Evolutionary conservation across 92 coral and sea anemone genomes (phyloP).

Genomic region (Palythoa grandiflora): DNA sequence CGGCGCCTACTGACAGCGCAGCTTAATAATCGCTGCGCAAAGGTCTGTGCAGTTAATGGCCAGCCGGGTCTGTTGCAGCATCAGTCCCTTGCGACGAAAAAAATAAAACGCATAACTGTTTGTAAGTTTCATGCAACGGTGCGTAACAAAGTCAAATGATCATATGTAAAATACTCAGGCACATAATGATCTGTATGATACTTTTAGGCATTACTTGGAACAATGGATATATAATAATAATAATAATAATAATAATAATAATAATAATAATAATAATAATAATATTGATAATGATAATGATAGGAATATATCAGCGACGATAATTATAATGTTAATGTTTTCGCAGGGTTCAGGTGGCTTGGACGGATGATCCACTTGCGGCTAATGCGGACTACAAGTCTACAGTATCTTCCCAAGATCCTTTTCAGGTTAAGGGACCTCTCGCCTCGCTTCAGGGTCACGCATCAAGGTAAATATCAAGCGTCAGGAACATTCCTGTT

Average conservation of each 20-base stretch:
- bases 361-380: constrained; percentile 88
- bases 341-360: constrained; percentile 88
- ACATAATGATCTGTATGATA: no score
- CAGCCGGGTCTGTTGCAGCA: constrained; percentile 28
- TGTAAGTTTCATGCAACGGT: no score
- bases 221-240: no score
- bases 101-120: no score
- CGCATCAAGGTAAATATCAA: constrained; percentile 72
- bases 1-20: constrained; percentile 25
- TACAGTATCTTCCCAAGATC: constrained; percentile 82
- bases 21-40: constrained; percentile 32
- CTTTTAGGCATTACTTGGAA: no score
- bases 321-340: background rate
- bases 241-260: no score
- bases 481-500: no score
- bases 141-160: no score
- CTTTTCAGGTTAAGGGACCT: constrained; percentile 87
- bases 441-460: constrained; percentile 93
- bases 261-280: background rate
- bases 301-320: background rate
- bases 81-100: no score
- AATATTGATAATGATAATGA: background rate
- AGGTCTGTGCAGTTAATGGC: constrained; percentile 37
- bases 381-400: constrained; percentile 93
- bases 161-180: no score